phyloP scores from a whole-genome alignment of 2,113 vertebrate species.

The Zootoca vivipara region DNA sequence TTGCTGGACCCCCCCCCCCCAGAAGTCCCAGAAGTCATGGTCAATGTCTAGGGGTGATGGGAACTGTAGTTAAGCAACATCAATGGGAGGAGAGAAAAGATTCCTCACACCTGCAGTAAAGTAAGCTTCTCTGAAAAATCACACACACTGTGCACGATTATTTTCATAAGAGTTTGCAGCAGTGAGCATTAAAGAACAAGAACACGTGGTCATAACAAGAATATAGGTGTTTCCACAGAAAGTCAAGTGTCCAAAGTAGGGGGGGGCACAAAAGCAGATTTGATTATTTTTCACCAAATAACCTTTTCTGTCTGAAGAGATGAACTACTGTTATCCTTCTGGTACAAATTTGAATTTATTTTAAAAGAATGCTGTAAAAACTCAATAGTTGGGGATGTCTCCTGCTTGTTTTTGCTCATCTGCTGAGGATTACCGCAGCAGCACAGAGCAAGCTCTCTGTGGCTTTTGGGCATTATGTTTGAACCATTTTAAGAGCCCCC shows the following conservation, averaged over 20 bases:
- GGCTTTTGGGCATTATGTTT: slow-evolving; percentile 42
- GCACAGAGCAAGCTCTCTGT: slow-evolving; percentile 33
- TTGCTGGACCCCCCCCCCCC: too few relatives aligned
- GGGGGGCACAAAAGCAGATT: slow-evolving; percentile 1
- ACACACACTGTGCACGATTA: background rate
- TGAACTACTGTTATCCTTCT: background rate
- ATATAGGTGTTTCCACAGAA: background rate
- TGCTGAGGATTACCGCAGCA: slow-evolving; percentile 48
- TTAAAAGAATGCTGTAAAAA: background rate
- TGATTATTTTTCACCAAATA: background rate
- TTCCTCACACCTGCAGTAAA: background rate
- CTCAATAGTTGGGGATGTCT: background rate
- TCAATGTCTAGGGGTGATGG: too few relatives aligned
- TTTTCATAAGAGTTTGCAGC: slow-evolving; percentile 1
- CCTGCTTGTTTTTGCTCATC: background rate
- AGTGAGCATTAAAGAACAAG: slow-evolving; percentile 5
- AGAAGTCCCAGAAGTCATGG: too few relatives aligned
- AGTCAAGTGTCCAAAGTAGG: background rate
- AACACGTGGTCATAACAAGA: background rate
- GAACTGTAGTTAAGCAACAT: too few relatives aligned
- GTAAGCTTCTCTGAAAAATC: slow-evolving; percentile 30
- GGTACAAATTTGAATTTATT: slow-evolving; percentile 11
- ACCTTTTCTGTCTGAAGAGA: slow-evolving; percentile 12
- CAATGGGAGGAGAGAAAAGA: too few relatives aligned
- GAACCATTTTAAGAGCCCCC: slow-evolving; percentile 50